These are phyloP conservation scores for Drosophila lini DNA, from an alignment of 1,140 invertebrate genomes.

Conservation along the genomic window DNA sequence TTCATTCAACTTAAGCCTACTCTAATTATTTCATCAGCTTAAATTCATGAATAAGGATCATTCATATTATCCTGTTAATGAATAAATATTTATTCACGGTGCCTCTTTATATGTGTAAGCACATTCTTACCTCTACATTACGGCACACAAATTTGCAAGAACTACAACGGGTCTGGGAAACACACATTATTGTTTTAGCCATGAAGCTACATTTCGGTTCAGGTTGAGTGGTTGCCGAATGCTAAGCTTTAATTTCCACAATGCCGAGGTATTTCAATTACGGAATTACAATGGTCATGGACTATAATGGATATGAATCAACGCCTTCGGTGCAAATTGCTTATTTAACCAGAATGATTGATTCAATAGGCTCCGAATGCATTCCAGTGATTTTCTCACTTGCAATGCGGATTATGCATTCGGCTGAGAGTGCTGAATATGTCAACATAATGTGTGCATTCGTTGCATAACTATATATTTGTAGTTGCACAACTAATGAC, in stretches of 20 bases:
- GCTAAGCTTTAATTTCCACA: slow-evolving; percentile 54
- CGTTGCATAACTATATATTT: background rate
- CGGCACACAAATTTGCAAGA: slow-evolving; percentile 19
- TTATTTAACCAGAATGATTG: slow-evolving; percentile 55
- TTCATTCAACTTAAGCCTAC: too few species aligned
- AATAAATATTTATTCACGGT: slow-evolving; percentile 1
- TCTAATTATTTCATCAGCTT: too few species aligned
- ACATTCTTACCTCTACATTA: slow-evolving; percentile 5
- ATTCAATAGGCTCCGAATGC: slow-evolving; percentile 46
- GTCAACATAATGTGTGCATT: slow-evolving; percentile 18
- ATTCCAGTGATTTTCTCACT: slow-evolving; percentile 40
- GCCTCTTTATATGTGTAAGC: background rate
- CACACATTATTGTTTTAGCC: slow-evolving; percentile 38
- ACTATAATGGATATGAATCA: slow-evolving; percentile 25
- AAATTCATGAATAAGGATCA: background rate
- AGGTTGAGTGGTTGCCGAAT: slow-evolving; percentile 16
- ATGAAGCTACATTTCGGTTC: slow-evolving; percentile 44
- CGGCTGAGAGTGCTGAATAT: slow-evolving; percentile 4
- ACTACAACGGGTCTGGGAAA: background rate
- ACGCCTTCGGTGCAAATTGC: slow-evolving; percentile 51
- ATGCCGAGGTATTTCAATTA: slow-evolving; percentile 60
- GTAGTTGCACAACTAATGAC: slow-evolving; percentile 11
- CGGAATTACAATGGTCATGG: slow-evolving; percentile 24
- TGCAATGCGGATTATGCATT: slow-evolving; percentile 36
- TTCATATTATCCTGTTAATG: background rate